A percentile compares a stretch with the other conserved stretches of the same genome.
phyloP scores from a whole-genome alignment of 2,888 invertebrate species.

The Cremastinae sp. region DNA sequence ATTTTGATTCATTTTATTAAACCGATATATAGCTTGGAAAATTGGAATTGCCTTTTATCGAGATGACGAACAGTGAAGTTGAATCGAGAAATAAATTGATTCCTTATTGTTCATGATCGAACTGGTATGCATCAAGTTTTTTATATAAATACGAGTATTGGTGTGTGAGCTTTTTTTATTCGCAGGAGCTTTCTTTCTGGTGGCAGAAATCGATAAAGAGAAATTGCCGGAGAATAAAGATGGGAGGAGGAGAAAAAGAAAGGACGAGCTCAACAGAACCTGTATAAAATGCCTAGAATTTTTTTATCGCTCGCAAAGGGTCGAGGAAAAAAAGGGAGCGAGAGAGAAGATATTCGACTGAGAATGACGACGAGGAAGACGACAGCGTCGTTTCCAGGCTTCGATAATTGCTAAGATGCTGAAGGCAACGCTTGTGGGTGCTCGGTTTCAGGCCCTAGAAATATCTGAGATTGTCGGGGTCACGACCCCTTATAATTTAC shows the following conservation, averaged over 20 bases:
- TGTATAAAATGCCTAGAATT: slow-evolving; percentile 48
- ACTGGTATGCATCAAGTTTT: slow-evolving; percentile 36
- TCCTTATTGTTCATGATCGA: slow-evolving; percentile 31
- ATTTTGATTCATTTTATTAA: no score
- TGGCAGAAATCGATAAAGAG: slow-evolving; percentile 53
- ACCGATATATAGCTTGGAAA: slow-evolving; percentile 1
- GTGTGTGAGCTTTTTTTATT: not conserved
- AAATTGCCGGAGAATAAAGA: slow-evolving; percentile 51
- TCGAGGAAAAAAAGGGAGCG: slow-evolving; percentile 16
- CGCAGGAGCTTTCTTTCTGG: slow-evolving; percentile 24
- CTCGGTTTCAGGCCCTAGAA: slow-evolving; percentile 18
- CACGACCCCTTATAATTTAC: slow-evolving; percentile 15
- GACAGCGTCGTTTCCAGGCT: slow-evolving; percentile 51
- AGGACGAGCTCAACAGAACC: slow-evolving; percentile 23
- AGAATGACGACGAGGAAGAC: slow-evolving; percentile 40
- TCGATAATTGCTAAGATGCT: slow-evolving; percentile 54
- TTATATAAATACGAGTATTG: slow-evolving; percentile 14
- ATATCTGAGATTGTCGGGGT: slow-evolving; percentile 48
- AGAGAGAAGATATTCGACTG: slow-evolving; percentile 45
- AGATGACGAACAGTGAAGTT: slow-evolving; percentile 7
- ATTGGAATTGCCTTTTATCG: slow-evolving; percentile 19
- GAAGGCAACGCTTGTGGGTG: slow-evolving; percentile 31
- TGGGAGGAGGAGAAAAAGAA: slow-evolving; percentile 4
- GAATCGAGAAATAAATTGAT: slow-evolving; percentile 1
- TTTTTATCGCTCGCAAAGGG: slow-evolving; percentile 27